Conservation (phyloP, 2,113 vertebrate species). For the Eubucco bourcierii region DNA sequence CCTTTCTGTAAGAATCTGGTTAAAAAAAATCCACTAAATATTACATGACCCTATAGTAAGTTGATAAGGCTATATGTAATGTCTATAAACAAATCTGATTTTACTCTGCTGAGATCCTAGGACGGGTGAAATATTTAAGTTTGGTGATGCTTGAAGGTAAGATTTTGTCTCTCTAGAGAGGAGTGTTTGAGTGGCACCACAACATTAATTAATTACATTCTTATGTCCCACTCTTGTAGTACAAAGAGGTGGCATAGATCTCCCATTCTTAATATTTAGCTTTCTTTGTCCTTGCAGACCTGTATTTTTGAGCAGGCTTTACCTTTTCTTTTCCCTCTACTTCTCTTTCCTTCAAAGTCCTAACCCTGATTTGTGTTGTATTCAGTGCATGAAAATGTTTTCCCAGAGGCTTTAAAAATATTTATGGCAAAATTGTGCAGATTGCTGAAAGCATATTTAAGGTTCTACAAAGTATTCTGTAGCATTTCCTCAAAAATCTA, state of each 20-base stretch:
- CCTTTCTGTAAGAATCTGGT: not conserved
- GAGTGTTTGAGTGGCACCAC: not conserved
- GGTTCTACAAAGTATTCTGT: not conserved
- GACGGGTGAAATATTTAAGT: not conserved
- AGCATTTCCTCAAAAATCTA: not conserved
- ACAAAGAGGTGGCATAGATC: not conserved
- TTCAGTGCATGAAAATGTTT: not conserved
- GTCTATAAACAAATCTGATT: not conserved
- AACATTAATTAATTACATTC: not conserved
- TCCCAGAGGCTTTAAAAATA: not conserved
- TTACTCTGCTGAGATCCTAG: not conserved
- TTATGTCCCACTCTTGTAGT: accelerated
- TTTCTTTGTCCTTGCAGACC: not conserved
- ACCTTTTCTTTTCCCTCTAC: not conserved
- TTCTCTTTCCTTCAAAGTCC: not conserved
- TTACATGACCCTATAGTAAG: not conserved
- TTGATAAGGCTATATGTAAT: not conserved
- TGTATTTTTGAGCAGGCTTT: not conserved
- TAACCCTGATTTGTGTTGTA: not conserved
- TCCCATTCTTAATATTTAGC: not conserved
- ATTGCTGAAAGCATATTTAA: not conserved
- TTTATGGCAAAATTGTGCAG: not conserved
- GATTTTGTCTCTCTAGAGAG: not conserved
- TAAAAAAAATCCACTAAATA: not conserved
- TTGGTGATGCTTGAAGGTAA: not conserved